A percentile compares a stretch with the other conserved stretches of the same genome.
Conservation (phyloP, 2,113 vertebrate genomes). For the Pandion haliaetus region DNA sequence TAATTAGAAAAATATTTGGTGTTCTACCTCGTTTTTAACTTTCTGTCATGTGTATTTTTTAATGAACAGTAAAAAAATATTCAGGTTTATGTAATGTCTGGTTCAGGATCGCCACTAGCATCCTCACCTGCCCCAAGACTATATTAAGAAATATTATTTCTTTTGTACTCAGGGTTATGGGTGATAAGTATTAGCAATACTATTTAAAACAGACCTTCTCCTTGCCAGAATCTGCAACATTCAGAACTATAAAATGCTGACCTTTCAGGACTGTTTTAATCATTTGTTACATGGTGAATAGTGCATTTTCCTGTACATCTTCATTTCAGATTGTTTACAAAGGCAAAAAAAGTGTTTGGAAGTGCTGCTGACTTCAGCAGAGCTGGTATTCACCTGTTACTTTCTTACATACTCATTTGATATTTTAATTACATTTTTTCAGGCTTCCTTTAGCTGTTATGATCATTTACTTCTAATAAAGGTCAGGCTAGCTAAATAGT, state of each 20-base stretch:
- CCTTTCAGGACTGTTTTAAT: background rate
- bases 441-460: background rate
- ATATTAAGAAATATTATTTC: background rate
- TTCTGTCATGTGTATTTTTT: background rate
- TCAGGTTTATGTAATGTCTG: background rate
- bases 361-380: background rate
- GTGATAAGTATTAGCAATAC: background rate
- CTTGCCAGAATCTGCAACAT: background rate
- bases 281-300: background rate
- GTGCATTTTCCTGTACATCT: background rate
- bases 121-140: background rate
- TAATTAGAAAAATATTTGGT: background rate
- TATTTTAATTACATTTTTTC: background rate
- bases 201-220: background rate
- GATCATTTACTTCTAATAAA: background rate
- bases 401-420: background rate
- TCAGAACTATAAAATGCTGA: background rate
- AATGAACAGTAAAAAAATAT: background rate
- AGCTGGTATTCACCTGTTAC: background rate
- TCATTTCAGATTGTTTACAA: background rate
- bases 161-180: background rate
- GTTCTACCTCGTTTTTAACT: background rate
- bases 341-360: background rate
- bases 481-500: background rate
- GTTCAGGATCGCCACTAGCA: background rate